Conservation (phyloP, 2,113 vertebrate genomes). For the Ochotona princeps region DNA sequence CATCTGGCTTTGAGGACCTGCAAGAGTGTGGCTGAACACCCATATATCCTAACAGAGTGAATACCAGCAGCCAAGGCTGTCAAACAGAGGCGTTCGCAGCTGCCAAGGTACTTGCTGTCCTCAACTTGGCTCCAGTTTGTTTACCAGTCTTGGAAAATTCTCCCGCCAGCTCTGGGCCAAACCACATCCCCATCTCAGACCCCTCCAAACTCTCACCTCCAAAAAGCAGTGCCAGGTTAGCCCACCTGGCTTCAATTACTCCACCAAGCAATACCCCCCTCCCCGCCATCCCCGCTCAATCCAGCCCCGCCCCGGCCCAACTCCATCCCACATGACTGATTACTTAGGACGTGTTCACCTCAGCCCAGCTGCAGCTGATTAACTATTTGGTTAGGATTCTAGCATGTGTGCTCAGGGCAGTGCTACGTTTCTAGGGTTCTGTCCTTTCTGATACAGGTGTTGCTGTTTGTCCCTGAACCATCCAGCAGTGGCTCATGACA, state of each 20-base stretch:
- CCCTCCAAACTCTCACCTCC: constrained; percentile 79
- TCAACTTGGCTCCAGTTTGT: not conserved
- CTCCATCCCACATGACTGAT: constrained; percentile 7
- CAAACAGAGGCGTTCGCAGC: not conserved
- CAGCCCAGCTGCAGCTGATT: constrained; percentile 68
- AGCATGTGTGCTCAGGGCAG: not conserved
- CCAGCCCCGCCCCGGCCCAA: not conserved
- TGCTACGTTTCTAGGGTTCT: not conserved
- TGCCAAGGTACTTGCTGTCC: constrained; percentile 61
- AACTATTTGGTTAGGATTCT: constrained; percentile 45
- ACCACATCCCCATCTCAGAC: constrained; percentile 73
- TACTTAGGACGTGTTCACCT: constrained; percentile 62
- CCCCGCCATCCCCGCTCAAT: too few relatives aligned
- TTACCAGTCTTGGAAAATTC: constrained; percentile 70
- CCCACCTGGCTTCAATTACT: constrained; percentile 77
- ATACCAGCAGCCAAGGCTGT: not conserved
- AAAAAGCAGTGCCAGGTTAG: constrained; percentile 45
- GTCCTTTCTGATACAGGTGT: constrained; percentile 50
- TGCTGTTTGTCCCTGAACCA: not conserved
- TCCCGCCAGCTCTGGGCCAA: constrained; percentile 60
- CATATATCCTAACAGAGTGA: not conserved
- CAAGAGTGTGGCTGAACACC: not conserved
- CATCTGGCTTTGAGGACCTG: not conserved
- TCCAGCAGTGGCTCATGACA: not conserved
- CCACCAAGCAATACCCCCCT: not conserved